Conservation (phyloP, 2,888 invertebrate genomes). For the Sipha maydis region DNA sequence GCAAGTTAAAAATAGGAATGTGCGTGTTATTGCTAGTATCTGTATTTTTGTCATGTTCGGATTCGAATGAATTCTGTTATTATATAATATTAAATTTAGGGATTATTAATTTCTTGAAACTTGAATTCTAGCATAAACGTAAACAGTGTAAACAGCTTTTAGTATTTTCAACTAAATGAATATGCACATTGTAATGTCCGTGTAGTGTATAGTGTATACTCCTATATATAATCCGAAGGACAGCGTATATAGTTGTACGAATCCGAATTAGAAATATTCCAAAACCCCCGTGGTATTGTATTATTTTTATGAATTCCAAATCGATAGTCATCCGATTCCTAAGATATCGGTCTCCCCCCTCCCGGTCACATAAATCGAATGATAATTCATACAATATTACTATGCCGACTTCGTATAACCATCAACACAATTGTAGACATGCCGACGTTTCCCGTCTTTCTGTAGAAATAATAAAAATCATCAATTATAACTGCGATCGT, state of each 20-base stretch:
- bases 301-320: not conserved
- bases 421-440: constrained; percentile 19
- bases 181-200: no score
- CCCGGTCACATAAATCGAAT: not conserved
- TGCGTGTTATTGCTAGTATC: no score
- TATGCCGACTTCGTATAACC: constrained; percentile 32
- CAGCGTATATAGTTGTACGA: not conserved
- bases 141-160: no score
- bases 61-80: no score
- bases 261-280: not conserved
- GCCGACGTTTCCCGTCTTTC: constrained; percentile 35
- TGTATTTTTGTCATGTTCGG: no score
- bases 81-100: no score
- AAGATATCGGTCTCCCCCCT: not conserved
- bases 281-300: not conserved
- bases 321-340: not conserved
- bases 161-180: no score
- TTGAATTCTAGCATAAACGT: no score
- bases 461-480: not conserved
- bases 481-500: not conserved
- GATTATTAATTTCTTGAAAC: no score
- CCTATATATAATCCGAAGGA: not conserved
- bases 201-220: no score
- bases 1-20: no score
- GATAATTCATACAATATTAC: not conserved